Base-by-base conservation (phyloP, 2,797 vertebrate genomes). In the Anisognathus igniventris region DNA sequence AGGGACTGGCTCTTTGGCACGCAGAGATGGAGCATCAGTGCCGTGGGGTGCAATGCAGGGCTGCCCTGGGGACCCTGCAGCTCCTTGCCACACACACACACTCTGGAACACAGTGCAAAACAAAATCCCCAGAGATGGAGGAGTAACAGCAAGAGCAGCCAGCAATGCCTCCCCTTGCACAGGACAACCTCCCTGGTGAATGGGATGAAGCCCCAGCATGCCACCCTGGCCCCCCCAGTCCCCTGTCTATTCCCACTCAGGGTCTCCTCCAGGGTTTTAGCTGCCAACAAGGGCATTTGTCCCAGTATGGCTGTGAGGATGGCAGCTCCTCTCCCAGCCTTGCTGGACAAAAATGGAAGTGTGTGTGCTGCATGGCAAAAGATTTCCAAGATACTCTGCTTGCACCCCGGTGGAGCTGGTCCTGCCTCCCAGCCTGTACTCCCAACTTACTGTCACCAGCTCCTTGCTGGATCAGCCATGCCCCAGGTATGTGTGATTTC, bases 141-240 rank as follows among this genome's bases (percentile, higher is more conserved):
- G 6, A 13, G 10, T 9, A 48, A 39, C 3, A 5, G 22, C 60
- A 48, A 33, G 2, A 7, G 54, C 44, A 60, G 44, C 21, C 48
- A 60, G 19, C 1, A 2, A 24, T 13, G 31, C 33, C 19, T 31
- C 20, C 33, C n/a, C 20, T 1, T 0, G 0, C 0, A 0, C 8
- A 7, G 0, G 17, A 27, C 16, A 45, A 25, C 9, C 47, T 39
- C 25, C 9, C 4, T 3, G 28, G 14, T 21, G 8, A 56, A 25
- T 0, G 0, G 10, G 27, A 31, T 4, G 14, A 67, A 50, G 22
- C 6, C 31, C 28, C 0, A 0, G 2, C 3, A 10, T 40, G 75
- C 21, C 35, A 57, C 19, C 3, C 40, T 27, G 39, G 3, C 16
- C 31, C 25, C 44, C n/a, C 12, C 2, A 1, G 39, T 6, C 17